Evolutionary conservation across 1,140 invertebrate species (phyloP).

Genomic region (Trachymyrmex septentrionalis): DNA sequence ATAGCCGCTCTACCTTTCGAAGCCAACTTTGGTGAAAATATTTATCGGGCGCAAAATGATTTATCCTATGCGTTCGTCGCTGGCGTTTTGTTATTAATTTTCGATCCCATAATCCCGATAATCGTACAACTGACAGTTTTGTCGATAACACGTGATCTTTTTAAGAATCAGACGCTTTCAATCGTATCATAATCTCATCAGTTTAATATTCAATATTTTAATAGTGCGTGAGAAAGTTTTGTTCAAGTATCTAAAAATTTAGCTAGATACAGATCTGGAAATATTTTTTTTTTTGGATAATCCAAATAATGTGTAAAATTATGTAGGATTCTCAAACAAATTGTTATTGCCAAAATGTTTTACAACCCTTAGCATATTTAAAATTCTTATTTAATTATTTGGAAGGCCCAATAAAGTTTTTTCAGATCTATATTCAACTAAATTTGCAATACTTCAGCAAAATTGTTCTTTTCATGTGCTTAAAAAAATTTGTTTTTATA

Average conservation of each 20-base stretch:
- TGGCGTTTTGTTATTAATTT: conserved; percentile 55
- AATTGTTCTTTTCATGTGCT: too few species aligned
- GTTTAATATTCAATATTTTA: neutral
- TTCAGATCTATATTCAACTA: too few species aligned
- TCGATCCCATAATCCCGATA: conserved; percentile 41
- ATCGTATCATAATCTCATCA: neutral
- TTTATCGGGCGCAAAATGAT: conserved; percentile 66
- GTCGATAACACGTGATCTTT: neutral
- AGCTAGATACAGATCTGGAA: too few species aligned
- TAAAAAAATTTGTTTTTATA: neutral
- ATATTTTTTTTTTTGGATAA: too few species aligned
- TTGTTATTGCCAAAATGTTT: too few species aligned
- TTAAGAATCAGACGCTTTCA: neutral
- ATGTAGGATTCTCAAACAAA: too few species aligned
- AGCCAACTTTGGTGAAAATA: conserved; percentile 63
- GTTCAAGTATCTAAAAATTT: too few species aligned
- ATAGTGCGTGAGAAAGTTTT: neutral
- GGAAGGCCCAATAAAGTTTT: too few species aligned
- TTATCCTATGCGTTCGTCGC: conserved; percentile 45
- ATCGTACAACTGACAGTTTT: conserved; percentile 19
- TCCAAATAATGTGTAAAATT: too few species aligned
- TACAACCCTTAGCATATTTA: too few species aligned
- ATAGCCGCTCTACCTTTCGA: conserved; percentile 63
- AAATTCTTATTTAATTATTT: too few species aligned
- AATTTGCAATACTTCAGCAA: too few species aligned